Evolutionary conservation across 2,888 invertebrate genomes (phyloP).

Genomic region (Lobophora halterata): DNA sequence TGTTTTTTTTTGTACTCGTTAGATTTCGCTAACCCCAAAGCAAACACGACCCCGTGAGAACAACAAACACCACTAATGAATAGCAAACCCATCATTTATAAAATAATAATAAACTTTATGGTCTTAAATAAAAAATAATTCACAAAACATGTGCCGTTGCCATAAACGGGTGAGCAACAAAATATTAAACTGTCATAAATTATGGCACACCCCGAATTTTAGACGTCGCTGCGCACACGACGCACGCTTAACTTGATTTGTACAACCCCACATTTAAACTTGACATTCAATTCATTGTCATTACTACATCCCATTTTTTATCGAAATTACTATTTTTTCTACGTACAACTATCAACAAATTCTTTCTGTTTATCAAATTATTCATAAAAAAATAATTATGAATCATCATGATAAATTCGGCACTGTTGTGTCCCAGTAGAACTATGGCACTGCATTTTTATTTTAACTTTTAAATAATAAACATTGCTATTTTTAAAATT

Average conservation of each 20-base stretch:
- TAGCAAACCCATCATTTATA: constrained; percentile 64
- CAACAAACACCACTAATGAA: constrained; percentile 71
- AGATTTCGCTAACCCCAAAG: too few species aligned
- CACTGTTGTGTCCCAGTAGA: too few species aligned
- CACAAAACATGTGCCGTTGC: constrained; percentile 60
- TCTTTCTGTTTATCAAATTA: too few species aligned
- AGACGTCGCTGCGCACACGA: constrained; percentile 61
- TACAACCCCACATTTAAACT: constrained; percentile 75
- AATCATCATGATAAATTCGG: too few species aligned
- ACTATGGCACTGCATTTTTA: too few species aligned
- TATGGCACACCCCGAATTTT: constrained; percentile 76
- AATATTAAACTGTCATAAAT: constrained; percentile 79
- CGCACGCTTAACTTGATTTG: constrained; percentile 65
- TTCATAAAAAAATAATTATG: too few species aligned
- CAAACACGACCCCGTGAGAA: constrained; percentile 66
- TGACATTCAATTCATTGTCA: constrained; percentile 73
- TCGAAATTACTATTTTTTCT: not conserved
- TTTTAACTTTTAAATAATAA: too few species aligned
- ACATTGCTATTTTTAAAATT: too few species aligned
- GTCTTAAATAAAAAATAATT: constrained; percentile 73
- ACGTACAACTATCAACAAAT: too few species aligned
- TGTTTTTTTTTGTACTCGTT: too few species aligned
- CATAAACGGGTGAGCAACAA: constrained; percentile 72
- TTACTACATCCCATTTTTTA: constrained; percentile 23
- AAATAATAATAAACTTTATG: constrained; percentile 69